These are phyloP conservation scores for Lipotes vexillifer DNA, from an alignment of 2,113 vertebrate genomes.

Conservation along the genomic window DNA sequence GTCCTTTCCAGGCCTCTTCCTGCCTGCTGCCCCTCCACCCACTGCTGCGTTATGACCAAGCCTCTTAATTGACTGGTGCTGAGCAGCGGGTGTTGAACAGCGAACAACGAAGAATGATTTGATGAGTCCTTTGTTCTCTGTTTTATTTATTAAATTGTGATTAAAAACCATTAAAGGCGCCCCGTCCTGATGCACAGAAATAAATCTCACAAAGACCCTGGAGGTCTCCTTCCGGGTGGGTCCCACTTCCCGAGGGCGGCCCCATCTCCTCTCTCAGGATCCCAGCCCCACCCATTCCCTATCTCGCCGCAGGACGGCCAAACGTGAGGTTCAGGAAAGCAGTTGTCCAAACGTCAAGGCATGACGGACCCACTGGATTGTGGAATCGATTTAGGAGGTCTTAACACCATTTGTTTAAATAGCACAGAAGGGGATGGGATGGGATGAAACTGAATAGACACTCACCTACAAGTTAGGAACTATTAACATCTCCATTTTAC, in stretches of 20 bases:
- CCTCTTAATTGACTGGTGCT: neutral
- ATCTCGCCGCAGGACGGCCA: neutral
- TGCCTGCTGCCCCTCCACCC: neutral
- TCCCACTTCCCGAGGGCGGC: no score
- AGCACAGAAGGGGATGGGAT: no score
- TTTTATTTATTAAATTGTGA: constrained; percentile 2
- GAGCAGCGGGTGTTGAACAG: neutral
- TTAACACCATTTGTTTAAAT: neutral
- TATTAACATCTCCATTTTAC: neutral
- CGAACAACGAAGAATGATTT: neutral
- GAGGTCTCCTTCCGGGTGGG: neutral
- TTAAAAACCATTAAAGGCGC: neutral
- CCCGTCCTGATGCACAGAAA: neutral
- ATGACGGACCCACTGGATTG: rapidly evolving
- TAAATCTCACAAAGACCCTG: neutral
- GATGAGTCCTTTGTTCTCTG: neutral
- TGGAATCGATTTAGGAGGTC: neutral
- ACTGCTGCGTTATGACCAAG: neutral
- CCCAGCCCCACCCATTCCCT: neutral
- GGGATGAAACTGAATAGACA: neutral
- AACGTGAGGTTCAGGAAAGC: neutral
- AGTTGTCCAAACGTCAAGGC: neutral
- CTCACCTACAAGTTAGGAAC: neutral
- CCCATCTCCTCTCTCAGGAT: neutral
- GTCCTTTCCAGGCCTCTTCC: no score